Conservation (phyloP, 2,888 invertebrate genomes). For the Chironomus tentans region DNA sequence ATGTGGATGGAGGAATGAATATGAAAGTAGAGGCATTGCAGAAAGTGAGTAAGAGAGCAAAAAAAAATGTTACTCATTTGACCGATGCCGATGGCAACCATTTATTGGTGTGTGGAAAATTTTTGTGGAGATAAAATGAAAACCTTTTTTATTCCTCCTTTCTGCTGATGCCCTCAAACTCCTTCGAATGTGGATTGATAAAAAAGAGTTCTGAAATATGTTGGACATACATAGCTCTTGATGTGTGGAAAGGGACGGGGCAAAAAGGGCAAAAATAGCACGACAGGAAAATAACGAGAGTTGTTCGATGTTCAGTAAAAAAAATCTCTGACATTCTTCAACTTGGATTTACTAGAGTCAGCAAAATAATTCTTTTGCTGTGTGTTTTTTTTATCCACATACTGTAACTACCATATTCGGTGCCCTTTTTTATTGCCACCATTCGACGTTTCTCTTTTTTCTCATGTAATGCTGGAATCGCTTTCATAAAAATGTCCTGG, state of each 20-base stretch:
- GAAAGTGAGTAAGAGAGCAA: no score
- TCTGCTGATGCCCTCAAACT: no score
- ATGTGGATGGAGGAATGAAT: not conserved
- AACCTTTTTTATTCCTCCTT: not conserved
- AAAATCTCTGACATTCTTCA: conserved; percentile 26
- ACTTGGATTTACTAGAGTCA: conserved; percentile 11
- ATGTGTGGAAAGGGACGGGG: not conserved
- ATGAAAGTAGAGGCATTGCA: not conserved
- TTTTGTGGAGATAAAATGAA: conserved; percentile 25
- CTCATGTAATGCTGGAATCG: not conserved
- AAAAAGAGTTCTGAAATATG: not conserved
- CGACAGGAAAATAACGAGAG: conserved; percentile 26
- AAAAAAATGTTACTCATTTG: not conserved
- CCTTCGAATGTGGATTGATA: not conserved
- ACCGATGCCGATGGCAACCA: conserved; percentile 4
- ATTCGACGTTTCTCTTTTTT: not conserved
- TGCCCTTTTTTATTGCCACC: conserved; percentile 7
- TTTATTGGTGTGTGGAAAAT: conserved; percentile 22
- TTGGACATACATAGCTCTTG: conserved; percentile 10
- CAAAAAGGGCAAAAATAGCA: not conserved
- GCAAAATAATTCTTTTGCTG: not conserved
- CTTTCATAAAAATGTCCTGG: not conserved
- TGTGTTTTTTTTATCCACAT: not conserved
- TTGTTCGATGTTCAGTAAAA: conserved; percentile 1
- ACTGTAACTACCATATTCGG: not conserved